phyloP scores from a whole-genome alignment of 2,113 vertebrate species.

The Cyphomyrus plagiostoma region DNA sequence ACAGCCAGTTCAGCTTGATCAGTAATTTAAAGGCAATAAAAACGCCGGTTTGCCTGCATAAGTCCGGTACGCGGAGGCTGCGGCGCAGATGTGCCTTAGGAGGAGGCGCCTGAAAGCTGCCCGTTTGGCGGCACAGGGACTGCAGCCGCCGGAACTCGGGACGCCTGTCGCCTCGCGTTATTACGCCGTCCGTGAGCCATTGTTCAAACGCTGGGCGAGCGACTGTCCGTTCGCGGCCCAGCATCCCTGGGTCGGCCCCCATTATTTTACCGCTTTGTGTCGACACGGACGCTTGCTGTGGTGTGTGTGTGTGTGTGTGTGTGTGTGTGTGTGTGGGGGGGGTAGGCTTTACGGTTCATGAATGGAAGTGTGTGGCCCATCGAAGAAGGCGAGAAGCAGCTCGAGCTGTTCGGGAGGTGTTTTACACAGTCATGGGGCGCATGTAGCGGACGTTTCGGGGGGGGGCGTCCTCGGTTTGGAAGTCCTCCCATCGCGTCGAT shows the following conservation, averaged over 20 bases:
- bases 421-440: not conserved
- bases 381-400: conserved; percentile 45
- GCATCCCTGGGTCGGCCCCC: conserved; percentile 68
- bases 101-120: not conserved
- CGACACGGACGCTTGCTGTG: conserved; percentile 78
- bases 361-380: conserved; percentile 48
- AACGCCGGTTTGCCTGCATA: not conserved
- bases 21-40: conserved; percentile 3
- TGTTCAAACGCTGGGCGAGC: conserved; percentile 88
- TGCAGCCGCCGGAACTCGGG: conserved; percentile 57
- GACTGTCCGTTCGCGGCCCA: conserved; percentile 88
- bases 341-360: conserved; percentile 32
- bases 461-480: not conserved
- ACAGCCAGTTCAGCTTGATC: not conserved
- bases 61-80: not conserved
- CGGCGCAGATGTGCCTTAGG: not conserved
- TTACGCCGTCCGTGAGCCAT: conserved; percentile 79
- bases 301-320: conserved; percentile 16
- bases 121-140: conserved; percentile 35
- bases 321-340: not conserved
- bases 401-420: not conserved
- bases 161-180: conserved; percentile 80
- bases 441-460: not conserved
- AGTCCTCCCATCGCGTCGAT: not conserved
- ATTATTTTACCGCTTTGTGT: conserved; percentile 74